Percentiles rank a stretch among this genome's conserved stretches.
These are phyloP conservation scores for Indicator indicator DNA, from an alignment of 2,113 vertebrate species.

Conservation along the genomic window DNA sequence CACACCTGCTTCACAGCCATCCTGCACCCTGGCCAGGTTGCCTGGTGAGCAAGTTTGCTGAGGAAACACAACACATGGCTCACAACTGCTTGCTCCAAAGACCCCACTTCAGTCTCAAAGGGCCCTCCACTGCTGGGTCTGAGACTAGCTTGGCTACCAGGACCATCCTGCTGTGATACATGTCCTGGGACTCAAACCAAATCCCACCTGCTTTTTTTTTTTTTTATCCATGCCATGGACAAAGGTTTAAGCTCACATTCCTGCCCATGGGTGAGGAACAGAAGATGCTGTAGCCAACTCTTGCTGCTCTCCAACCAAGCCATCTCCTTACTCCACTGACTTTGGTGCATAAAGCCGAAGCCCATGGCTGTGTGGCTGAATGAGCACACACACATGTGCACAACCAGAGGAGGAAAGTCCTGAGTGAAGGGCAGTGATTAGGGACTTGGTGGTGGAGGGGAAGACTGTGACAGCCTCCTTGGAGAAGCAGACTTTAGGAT, in stretches of 20 bases:
- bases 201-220: not conserved
- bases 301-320: not conserved
- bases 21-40: fast-evolving
- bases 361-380: not conserved
- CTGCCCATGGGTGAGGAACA: not conserved
- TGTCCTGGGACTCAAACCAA: not conserved
- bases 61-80: not conserved
- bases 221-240: not conserved
- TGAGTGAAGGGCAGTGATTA: not conserved
- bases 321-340: not conserved
- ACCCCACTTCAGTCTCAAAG: not conserved
- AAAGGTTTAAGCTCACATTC: not conserved
- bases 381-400: not conserved
- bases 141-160: fast-evolving
- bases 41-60: fast-evolving
- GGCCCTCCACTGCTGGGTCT: not conserved
- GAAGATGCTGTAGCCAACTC: not conserved
- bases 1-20: not conserved
- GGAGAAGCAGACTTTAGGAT: not conserved
- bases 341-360: not conserved
- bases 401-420: not conserved
- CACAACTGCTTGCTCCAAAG: not conserved
- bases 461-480: not conserved
- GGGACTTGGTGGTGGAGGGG: not conserved
- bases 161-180: fast-evolving